phyloP scores from a whole-genome alignment of 2,113 vertebrate species.

The Pseudolaguvia tuberculata region DNA sequence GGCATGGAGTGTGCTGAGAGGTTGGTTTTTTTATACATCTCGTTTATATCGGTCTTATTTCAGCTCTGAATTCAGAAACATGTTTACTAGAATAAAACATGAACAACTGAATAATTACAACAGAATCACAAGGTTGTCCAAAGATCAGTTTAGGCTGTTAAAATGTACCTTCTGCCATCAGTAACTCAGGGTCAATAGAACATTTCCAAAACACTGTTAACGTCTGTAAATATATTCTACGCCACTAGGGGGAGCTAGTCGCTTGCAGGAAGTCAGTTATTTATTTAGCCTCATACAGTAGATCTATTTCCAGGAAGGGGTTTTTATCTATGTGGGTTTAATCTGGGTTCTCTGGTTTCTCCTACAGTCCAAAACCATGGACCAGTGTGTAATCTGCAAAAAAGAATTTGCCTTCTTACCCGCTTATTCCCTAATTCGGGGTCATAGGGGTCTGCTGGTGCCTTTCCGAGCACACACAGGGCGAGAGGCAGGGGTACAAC shows the following conservation, averaged over 20 bases:
- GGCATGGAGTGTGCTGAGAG: slow-evolving; percentile 72
- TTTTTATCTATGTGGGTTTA: too few species aligned
- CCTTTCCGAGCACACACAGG: too few species aligned
- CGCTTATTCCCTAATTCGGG: too few species aligned
- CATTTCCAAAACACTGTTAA: neutral
- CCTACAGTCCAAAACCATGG: too few species aligned
- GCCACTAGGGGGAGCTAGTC: neutral
- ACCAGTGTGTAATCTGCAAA: too few species aligned
- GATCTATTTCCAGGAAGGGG: too few species aligned
- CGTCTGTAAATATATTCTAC: neutral
- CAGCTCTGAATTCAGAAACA: neutral
- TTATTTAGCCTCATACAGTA: too few species aligned
- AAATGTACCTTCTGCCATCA: neutral
- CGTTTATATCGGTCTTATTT: too few species aligned
- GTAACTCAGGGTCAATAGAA: neutral
- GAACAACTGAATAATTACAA: neutral
- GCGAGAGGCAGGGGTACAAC: too few species aligned
- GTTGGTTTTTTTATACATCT: slow-evolving; percentile 43
- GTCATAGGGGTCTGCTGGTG: too few species aligned
- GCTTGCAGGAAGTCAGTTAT: neutral
- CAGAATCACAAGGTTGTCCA: neutral
- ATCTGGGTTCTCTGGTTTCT: too few species aligned
- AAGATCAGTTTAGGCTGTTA: neutral
- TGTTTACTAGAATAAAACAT: neutral
- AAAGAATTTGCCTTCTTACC: too few species aligned